Conservation (phyloP, 2,888 invertebrate genomes). For the Opisthograptis luteolata region DNA sequence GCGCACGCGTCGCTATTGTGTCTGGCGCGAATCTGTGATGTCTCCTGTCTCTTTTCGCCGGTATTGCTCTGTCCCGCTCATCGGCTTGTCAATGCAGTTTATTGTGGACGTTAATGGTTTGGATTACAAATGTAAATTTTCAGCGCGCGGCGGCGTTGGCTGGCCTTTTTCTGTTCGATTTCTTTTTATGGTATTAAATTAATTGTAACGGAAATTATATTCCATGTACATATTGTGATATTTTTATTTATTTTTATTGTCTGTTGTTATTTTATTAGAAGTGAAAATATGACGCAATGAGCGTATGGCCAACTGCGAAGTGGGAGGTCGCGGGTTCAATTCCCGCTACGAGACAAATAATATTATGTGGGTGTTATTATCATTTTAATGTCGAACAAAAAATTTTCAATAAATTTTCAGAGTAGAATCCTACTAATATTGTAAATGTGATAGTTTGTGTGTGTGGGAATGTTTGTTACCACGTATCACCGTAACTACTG, state of each 20-base stretch:
- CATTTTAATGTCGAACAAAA: too few relatives aligned
- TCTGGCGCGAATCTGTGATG: constrained; percentile 66
- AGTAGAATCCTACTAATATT: too few relatives aligned
- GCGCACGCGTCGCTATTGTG: constrained; percentile 81
- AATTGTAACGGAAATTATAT: constrained; percentile 72
- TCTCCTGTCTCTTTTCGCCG: constrained; percentile 55
- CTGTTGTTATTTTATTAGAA: too few relatives aligned
- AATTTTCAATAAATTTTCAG: too few relatives aligned
- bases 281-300: too few relatives aligned
- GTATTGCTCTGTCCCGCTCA: constrained; percentile 65
- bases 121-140: constrained; percentile 84
- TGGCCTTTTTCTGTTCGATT: constrained; percentile 68
- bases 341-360: too few relatives aligned
- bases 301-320: too few relatives aligned
- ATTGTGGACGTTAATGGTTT: constrained; percentile 82
- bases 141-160: constrained; percentile 78
- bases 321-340: too few relatives aligned
- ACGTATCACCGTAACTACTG: too few relatives aligned
- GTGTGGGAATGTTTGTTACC: too few relatives aligned
- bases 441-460: too few relatives aligned
- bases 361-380: too few relatives aligned
- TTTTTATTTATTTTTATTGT: background rate
- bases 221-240: constrained; percentile 39
- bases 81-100: constrained; percentile 80
- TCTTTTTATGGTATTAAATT: constrained; percentile 78